Percentiles rank a stretch among this genome's conserved stretches.
phyloP scores from a whole-genome alignment of 2,797 vertebrate species.

The Tolypeutes matacus region DNA sequence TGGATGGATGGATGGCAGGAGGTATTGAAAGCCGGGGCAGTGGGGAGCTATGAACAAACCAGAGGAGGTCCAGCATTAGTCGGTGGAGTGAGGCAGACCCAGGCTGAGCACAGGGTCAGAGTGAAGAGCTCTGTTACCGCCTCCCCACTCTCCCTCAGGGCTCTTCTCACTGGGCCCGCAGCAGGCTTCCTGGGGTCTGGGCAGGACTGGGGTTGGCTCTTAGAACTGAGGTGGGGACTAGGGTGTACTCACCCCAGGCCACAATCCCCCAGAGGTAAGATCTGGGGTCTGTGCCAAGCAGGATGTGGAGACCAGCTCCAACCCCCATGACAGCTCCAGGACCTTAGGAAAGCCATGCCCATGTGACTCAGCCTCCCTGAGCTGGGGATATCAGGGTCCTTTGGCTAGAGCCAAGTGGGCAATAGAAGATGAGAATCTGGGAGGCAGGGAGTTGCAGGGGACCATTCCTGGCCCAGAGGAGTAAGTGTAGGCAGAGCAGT shows the following conservation, averaged over 20 bases:
- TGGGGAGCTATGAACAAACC: neutral
- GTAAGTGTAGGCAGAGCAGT: neutral
- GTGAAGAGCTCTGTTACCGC: neutral
- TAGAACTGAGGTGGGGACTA: neutral
- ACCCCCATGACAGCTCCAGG: neutral
- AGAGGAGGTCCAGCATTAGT: neutral
- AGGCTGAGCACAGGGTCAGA: neutral
- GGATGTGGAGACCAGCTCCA: neutral
- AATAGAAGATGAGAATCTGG: neutral
- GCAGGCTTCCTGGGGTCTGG: neutral
- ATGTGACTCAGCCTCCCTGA: neutral
- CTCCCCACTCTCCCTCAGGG: no score
- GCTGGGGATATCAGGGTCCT: neutral
- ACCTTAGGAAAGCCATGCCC: neutral
- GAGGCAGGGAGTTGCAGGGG: neutral
- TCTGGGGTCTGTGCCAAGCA: neutral
- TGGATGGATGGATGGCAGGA: neutral
- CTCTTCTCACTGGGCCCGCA: neutral
- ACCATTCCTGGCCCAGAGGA: neutral
- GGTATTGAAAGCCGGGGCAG: neutral
- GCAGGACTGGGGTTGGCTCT: neutral
- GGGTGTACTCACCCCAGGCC: neutral
- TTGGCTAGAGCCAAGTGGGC: neutral
- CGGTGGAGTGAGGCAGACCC: accelerated
- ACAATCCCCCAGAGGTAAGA: neutral